phyloP scores from a whole-genome alignment of 2,888 invertebrate genomes.

The Taphrorychus bicolor region DNA sequence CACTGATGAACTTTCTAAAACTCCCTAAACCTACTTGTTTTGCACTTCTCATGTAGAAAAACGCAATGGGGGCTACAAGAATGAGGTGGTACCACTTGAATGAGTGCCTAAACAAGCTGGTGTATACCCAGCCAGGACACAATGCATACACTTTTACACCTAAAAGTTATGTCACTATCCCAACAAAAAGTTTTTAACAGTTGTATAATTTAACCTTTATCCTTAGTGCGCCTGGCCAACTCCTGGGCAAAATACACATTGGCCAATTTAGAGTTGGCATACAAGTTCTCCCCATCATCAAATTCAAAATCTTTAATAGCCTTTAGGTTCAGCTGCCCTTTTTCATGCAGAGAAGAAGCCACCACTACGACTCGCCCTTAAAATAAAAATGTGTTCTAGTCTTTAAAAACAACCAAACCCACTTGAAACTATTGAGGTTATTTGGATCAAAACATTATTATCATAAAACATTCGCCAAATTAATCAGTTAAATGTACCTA shows the following conservation, averaged over 20 bases:
- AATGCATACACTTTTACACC: slow-evolving; percentile 62
- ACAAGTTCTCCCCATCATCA: slow-evolving; percentile 63
- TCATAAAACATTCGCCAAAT: too few relatives aligned
- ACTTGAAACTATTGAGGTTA: too few relatives aligned
- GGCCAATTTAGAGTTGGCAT: slow-evolving; percentile 80
- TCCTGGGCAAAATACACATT: slow-evolving; percentile 75
- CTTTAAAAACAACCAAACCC: too few relatives aligned
- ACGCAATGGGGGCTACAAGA: slow-evolving; percentile 72
- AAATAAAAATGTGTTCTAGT: too few relatives aligned
- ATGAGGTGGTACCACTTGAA: slow-evolving; percentile 77
- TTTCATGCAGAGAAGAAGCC: slow-evolving; percentile 74
- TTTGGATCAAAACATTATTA: too few relatives aligned
- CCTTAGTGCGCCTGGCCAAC: slow-evolving; percentile 65
- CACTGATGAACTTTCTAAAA: not conserved
- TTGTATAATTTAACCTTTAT: slow-evolving; percentile 55
- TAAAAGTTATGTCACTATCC: slow-evolving; percentile 4
- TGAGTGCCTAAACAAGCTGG: slow-evolving; percentile 72
- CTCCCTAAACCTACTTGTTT: slow-evolving; percentile 66
- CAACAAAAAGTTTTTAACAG: too few relatives aligned
- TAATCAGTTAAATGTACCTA: too few relatives aligned
- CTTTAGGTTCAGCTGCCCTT: slow-evolving; percentile 71
- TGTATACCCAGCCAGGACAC: slow-evolving; percentile 83
- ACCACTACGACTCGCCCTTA: slow-evolving; percentile 63
- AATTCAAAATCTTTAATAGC: slow-evolving; percentile 69
- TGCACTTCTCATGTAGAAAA: slow-evolving; percentile 75